Conservation (phyloP, 2,797 vertebrate species). For the Cirrhinus molitorella region DNA sequence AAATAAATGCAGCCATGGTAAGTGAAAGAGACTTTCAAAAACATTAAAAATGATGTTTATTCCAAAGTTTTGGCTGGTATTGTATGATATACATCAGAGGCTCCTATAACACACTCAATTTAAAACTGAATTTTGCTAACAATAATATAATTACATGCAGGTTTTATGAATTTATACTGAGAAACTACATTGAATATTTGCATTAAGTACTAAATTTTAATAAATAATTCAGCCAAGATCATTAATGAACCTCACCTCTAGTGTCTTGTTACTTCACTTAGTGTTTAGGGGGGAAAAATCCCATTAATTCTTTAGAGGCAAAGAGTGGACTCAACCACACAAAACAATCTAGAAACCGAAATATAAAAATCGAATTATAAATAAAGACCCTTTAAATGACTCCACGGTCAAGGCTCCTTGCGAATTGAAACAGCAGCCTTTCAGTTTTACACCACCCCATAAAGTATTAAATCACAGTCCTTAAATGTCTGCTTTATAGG, state of each 20-base stretch:
- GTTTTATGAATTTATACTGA: background rate
- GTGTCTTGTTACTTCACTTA: background rate
- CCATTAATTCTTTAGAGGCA: background rate
- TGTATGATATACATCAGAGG: no score
- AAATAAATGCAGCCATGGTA: background rate
- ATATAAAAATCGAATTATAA: background rate
- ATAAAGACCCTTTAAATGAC: background rate
- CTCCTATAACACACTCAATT: no score
- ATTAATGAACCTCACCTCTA: background rate
- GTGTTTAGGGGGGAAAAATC: background rate
- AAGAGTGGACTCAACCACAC: background rate
- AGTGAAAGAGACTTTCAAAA: background rate
- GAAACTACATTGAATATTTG: background rate
- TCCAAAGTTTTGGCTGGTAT: background rate
- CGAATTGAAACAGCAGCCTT: background rate
- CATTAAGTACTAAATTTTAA: background rate
- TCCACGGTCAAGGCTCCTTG: background rate
- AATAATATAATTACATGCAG: background rate
- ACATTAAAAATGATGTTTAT: background rate
- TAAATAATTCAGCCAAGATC: background rate
- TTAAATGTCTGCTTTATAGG: background rate
- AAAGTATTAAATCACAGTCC: background rate
- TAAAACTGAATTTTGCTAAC: no score
- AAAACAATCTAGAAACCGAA: background rate
- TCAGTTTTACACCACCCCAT: background rate